Conservation (phyloP, 2,113 vertebrate species). For the Microcebus ravelobensis region DNA sequence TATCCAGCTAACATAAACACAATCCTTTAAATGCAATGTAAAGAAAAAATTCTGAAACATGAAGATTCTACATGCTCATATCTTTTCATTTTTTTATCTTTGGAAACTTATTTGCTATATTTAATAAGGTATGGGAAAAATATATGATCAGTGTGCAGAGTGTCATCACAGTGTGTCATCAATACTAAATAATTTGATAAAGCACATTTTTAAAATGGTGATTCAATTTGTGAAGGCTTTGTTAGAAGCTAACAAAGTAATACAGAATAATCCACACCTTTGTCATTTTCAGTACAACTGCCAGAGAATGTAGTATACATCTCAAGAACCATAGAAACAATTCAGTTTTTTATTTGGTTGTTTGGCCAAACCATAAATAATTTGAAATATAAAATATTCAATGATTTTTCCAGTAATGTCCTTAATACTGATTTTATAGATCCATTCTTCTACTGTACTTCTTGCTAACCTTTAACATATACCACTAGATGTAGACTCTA, state of each 20-base stretch:
- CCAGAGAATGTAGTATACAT: background rate
- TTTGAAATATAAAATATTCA: background rate
- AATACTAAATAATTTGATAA: conserved; percentile 10
- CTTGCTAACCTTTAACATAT: background rate
- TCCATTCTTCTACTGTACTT: background rate
- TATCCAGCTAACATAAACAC: background rate
- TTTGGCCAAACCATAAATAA: background rate
- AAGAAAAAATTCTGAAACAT: conserved; percentile 32
- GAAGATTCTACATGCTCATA: background rate
- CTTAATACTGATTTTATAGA: background rate
- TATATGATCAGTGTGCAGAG: background rate
- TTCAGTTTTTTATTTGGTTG: background rate
- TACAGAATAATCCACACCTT: conserved; percentile 32
- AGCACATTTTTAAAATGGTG: background rate
- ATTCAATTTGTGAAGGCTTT: conserved; percentile 5
- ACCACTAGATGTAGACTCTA: background rate
- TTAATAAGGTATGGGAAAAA: background rate
- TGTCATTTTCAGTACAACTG: background rate
- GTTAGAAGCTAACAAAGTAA: conserved; percentile 17
- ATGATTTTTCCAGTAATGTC: background rate
- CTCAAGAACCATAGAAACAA: conserved; percentile 41
- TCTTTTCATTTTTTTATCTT: background rate
- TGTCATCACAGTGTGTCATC: background rate
- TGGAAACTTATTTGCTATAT: conserved; percentile 7
- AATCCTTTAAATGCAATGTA: conserved; percentile 12